These are phyloP conservation scores for Arbacia lixula DNA, from an alignment of 53 echinoderm and acorn worm species.

Conservation along the genomic window DNA sequence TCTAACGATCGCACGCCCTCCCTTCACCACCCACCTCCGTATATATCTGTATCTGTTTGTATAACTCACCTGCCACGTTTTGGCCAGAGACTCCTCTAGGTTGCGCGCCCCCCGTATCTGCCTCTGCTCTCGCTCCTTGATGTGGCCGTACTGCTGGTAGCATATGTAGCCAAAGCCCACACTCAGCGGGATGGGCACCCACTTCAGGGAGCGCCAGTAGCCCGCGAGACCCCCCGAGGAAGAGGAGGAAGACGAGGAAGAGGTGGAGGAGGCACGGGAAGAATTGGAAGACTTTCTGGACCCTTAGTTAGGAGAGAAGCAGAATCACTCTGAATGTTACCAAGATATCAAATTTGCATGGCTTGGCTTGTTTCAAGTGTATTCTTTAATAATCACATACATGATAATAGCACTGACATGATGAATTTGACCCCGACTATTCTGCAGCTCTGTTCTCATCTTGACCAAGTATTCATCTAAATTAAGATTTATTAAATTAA, in stretches of 20 bases:
- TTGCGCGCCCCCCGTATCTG: constrained; percentile 48
- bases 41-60: no score
- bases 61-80: constrained; percentile 81
- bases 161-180: constrained; percentile 97
- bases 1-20: no score
- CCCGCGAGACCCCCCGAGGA: constrained; percentile 49
- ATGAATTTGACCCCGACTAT: no score
- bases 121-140: constrained; percentile 83
- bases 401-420: no score
- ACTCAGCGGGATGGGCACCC: constrained; percentile 93
- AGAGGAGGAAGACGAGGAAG: background rate
- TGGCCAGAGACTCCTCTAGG: constrained; percentile 71
- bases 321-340: background rate
- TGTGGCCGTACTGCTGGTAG: constrained; percentile 95
- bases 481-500: no score
- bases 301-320: background rate
- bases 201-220: constrained; percentile 76
- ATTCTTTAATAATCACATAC: no score
- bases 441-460: no score
- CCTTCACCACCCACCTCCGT: no score
- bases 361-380: no score
- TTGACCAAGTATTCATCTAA: no score
- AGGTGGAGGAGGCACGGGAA: background rate
- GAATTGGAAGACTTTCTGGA: background rate
- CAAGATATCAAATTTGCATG: no score